Evolutionary conservation across 2,113 vertebrate species (phyloP).

Genomic region (Ia io): DNA sequence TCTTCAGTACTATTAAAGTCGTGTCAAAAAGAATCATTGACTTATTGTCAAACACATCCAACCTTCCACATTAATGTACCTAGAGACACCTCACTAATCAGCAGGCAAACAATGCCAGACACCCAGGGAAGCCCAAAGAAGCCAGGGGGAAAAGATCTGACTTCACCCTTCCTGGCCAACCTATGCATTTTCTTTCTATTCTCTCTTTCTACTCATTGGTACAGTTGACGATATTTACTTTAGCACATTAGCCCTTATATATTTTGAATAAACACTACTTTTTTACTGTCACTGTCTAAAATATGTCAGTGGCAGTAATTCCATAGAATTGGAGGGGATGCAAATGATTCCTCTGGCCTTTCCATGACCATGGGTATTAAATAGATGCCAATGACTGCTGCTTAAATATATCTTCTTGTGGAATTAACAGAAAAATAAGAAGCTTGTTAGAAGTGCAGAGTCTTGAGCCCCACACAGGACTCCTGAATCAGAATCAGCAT

Average conservation of each 20-base stretch:
- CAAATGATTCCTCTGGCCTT: not conserved
- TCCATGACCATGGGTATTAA: not conserved
- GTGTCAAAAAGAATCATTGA: conserved; percentile 83
- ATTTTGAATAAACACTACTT: not conserved
- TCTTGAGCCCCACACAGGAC: rapidly evolving
- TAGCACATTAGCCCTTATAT: not conserved
- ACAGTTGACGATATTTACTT: not conserved
- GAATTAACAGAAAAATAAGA: not conserved
- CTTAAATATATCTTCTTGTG: not conserved
- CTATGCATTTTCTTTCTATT: not conserved
- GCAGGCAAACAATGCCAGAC: conserved; percentile 70
- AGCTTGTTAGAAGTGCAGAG: not conserved
- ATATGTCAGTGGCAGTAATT: not conserved
- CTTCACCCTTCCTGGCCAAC: not conserved
- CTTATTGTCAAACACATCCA: conserved; percentile 82
- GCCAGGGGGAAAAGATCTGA: not conserved
- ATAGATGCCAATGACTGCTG: not conserved
- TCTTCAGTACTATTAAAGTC: conserved; percentile 82
- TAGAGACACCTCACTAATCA: conserved; percentile 75
- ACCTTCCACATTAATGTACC: conserved; percentile 77
- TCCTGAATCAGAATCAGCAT: not conserved
- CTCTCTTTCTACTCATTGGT: not conserved
- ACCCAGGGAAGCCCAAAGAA: conserved; percentile 28
- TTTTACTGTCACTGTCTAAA: not conserved
- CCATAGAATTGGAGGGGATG: not conserved